Evolutionary conservation across 2,888 invertebrate species (phyloP).

Genomic region (Gortyna flavago): DNA sequence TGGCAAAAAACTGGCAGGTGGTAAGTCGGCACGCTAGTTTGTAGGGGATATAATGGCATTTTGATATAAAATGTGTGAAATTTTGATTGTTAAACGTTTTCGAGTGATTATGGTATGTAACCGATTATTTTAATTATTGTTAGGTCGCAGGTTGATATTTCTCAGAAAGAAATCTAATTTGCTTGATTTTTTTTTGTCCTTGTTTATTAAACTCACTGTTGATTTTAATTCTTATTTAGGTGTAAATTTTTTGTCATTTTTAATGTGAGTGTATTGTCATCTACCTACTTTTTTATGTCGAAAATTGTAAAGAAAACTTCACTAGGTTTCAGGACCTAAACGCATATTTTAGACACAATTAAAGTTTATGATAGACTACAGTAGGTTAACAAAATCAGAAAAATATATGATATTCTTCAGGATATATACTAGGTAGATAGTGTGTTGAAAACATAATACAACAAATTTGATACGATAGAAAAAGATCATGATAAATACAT

Average conservation of each 20-base stretch:
- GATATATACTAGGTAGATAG: too few relatives aligned
- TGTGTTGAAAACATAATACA: too few relatives aligned
- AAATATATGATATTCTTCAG: too few relatives aligned
- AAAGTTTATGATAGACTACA: too few relatives aligned
- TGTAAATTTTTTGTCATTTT: background rate
- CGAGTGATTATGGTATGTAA: background rate
- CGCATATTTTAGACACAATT: too few relatives aligned
- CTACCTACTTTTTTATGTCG: background rate
- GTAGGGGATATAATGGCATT: constrained; percentile 66
- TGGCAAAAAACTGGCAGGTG: constrained; percentile 80
- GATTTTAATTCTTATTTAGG: background rate
- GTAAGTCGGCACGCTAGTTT: constrained; percentile 73
- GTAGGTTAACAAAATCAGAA: too few relatives aligned
- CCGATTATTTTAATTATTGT: background rate
- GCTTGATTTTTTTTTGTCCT: background rate
- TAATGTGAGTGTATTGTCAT: too few relatives aligned
- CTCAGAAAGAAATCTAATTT: background rate
- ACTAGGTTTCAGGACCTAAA: too few relatives aligned
- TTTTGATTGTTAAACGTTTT: constrained; percentile 66
- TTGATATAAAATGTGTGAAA: constrained; percentile 65
- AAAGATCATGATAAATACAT: too few relatives aligned
- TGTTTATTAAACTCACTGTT: background rate
- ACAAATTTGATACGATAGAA: too few relatives aligned
- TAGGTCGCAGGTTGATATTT: background rate
- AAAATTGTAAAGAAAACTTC: background rate